Evolutionary conservation across 2,888 invertebrate species (phyloP).

Genomic region (Eumerus sabulonum): DNA sequence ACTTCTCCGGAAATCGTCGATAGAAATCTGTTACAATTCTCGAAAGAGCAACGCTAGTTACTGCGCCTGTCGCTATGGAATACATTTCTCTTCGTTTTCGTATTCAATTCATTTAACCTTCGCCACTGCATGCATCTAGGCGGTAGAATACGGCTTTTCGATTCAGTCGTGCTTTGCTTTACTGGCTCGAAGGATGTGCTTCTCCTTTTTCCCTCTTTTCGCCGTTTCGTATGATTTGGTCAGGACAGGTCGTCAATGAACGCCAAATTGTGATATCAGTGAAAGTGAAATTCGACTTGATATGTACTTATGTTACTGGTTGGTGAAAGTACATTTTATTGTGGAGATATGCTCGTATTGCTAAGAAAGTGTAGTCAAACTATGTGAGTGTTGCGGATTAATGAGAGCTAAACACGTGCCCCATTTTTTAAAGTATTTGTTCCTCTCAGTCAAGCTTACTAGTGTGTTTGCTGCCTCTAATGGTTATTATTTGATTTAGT

Average conservation of each 20-base stretch:
- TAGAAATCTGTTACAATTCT: slow-evolving; percentile 51
- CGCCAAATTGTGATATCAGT: slow-evolving; percentile 3
- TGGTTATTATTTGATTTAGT: too few species aligned
- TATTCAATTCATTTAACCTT: background rate
- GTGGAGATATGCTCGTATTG: background rate
- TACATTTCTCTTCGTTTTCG: slow-evolving; percentile 32
- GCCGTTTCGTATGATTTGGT: slow-evolving; percentile 35
- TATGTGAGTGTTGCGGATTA: background rate
- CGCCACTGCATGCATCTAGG: slow-evolving; percentile 61
- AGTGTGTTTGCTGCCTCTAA: too few species aligned
- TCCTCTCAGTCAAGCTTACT: slow-evolving; percentile 12
- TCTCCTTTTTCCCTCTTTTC: slow-evolving; percentile 29
- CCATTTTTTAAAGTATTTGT: background rate
- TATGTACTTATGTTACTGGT: too few species aligned
- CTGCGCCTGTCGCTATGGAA: slow-evolving; percentile 61
- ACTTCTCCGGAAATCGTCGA: slow-evolving; percentile 12
- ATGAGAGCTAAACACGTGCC: background rate
- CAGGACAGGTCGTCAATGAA: slow-evolving; percentile 18
- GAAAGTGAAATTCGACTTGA: slow-evolving; percentile 57
- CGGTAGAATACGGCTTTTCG: slow-evolving; percentile 39
- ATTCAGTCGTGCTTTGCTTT: slow-evolving; percentile 76
- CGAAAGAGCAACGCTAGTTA: slow-evolving; percentile 19
- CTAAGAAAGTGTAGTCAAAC: too few species aligned
- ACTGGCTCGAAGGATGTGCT: slow-evolving; percentile 53
- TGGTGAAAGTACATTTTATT: slow-evolving; percentile 41